phyloP scores from a whole-genome alignment of 2,888 invertebrate species.

The Pristionchus exspectatus region DNA sequence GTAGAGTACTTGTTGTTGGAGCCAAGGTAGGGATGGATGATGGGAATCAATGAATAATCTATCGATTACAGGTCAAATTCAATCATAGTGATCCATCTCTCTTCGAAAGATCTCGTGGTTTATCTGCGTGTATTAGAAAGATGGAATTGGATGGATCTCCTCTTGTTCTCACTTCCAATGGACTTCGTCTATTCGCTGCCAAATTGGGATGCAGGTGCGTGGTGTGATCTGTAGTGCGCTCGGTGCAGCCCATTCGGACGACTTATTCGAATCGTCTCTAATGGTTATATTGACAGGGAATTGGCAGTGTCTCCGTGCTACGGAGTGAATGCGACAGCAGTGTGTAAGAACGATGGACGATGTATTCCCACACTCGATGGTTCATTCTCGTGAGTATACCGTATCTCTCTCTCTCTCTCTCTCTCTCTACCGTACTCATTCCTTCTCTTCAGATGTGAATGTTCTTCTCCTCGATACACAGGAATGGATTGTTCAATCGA shows the following conservation, averaged over 20 bases:
- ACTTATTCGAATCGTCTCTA: not conserved
- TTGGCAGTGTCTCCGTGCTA: constrained; percentile 59
- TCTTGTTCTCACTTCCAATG: constrained; percentile 66
- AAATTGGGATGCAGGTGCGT: constrained; percentile 79
- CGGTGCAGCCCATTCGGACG: not conserved
- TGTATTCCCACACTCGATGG: constrained; percentile 78
- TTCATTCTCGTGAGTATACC: constrained; percentile 46
- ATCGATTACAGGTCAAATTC: constrained; percentile 81
- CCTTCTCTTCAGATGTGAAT: constrained; percentile 43
- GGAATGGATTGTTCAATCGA: constrained; percentile 90
- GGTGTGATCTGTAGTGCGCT: not conserved
- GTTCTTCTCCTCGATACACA: constrained; percentile 83
- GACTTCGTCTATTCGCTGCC: constrained; percentile 76
- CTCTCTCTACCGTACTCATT: not conserved
- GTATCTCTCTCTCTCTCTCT: not conserved
- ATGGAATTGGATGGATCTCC: constrained; percentile 80
- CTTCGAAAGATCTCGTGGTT: constrained; percentile 88
- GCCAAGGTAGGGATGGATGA: constrained; percentile 58
- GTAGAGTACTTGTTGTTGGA: constrained; percentile 65
- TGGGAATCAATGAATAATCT: constrained; percentile 38
- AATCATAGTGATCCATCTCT: constrained; percentile 78
- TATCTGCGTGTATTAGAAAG: constrained; percentile 93
- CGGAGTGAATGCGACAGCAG: constrained; percentile 84
- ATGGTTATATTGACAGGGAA: constrained; percentile 3
- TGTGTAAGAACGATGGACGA: constrained; percentile 88